phyloP scores from a whole-genome alignment of 2,113 vertebrate species.

The Pteropus alecto region DNA sequence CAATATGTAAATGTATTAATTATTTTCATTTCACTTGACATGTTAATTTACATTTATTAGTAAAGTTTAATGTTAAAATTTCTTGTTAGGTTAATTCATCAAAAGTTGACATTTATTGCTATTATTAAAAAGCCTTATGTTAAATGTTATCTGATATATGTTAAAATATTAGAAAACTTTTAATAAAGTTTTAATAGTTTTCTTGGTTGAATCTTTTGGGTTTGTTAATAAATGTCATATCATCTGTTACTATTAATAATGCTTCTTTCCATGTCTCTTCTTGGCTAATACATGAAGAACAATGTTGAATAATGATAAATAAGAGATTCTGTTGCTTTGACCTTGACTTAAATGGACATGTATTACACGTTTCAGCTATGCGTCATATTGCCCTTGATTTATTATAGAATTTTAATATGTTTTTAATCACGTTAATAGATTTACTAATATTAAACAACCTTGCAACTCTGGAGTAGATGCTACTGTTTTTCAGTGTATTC shows the following conservation, averaged over 20 bases:
- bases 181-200: not conserved
- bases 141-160: constrained; percentile 28
- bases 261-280: not conserved
- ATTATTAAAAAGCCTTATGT: not conserved
- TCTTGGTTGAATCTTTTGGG: not conserved
- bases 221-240: not conserved
- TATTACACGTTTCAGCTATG: not conserved
- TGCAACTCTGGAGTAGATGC: not conserved
- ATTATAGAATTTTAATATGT: not conserved
- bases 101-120: constrained; percentile 9
- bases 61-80: not conserved
- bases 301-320: not conserved
- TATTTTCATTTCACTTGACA: not conserved
- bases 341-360: not conserved
- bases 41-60: not conserved
- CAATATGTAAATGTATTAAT: not conserved
- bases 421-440: not conserved
- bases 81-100: not conserved
- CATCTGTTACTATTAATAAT: not conserved
- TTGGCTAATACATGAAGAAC: not conserved
- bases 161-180: not conserved
- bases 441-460: not conserved
- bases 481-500: not conserved
- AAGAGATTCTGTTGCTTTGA: not conserved
- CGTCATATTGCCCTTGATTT: not conserved